Evolutionary conservation across 1,140 invertebrate species (phyloP).

Genomic region (Leptinotarsa lineolata): DNA sequence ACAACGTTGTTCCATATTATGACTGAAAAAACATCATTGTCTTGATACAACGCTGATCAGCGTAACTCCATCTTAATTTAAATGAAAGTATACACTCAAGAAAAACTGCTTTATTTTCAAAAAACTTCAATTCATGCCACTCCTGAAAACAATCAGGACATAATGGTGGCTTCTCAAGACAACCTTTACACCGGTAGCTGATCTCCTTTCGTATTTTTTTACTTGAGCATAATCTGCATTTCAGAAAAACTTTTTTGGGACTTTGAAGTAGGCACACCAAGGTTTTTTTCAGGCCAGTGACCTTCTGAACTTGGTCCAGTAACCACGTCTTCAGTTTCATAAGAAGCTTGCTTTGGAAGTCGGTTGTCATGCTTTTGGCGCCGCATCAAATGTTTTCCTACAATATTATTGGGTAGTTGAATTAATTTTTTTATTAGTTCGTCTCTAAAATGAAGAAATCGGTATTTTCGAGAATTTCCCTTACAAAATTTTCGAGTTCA

Average conservation of each 20-base stretch:
- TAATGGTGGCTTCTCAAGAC: background rate
- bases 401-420: too few species aligned
- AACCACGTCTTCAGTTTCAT: background rate
- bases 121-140: background rate
- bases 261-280: too few species aligned
- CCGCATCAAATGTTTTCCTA: too few species aligned
- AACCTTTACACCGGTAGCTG: too few species aligned
- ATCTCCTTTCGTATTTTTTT: too few species aligned
- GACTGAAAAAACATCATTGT: background rate
- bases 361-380: background rate
- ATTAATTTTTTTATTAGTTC: too few species aligned
- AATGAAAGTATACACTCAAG: background rate
- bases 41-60: background rate
- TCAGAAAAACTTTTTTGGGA: too few species aligned
- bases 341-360: background rate
- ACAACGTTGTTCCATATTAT: background rate
- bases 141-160: constrained; percentile 2
- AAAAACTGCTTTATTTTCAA: constrained; percentile 11
- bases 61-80: background rate
- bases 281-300: background rate
- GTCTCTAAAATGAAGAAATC: too few species aligned
- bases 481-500: background rate
- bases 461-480: too few species aligned
- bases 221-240: too few species aligned
- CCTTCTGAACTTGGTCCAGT: background rate